Percentiles rank a stretch among this genome's conserved stretches.
phyloP scores from a whole-genome alignment of 2,888 invertebrate genomes.

The Caenorhabditis sp. region DNA sequence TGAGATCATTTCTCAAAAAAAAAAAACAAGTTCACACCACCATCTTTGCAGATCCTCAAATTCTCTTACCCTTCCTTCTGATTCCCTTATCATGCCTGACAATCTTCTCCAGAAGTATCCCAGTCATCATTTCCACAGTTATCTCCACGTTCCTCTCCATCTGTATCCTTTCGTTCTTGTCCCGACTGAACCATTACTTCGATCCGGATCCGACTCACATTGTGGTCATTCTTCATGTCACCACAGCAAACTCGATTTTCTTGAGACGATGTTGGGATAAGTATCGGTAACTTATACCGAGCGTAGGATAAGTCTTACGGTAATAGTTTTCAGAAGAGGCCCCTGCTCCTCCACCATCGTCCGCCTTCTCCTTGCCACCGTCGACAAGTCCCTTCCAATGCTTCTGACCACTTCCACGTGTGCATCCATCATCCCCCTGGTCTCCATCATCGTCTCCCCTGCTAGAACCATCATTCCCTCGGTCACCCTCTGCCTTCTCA shows the following conservation, averaged over 20 bases:
- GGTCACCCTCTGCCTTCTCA: conserved; percentile 33
- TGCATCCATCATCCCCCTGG: conserved; percentile 52
- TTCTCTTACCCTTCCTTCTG: conserved; percentile 50
- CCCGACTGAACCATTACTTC: conserved; percentile 44
- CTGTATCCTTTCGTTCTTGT: conserved; percentile 45
- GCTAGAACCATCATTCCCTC: conserved; percentile 43
- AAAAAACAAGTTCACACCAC: neutral
- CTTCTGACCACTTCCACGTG: conserved; percentile 49
- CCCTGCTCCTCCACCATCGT: conserved; percentile 61
- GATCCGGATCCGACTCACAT: conserved; percentile 38
- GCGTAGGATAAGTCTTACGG: no score
- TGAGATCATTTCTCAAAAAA: neutral
- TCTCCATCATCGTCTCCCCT: conserved; percentile 48
- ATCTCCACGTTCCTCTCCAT: conserved; percentile 50
- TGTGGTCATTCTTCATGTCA: conserved; percentile 47
- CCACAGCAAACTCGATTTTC: conserved; percentile 55
- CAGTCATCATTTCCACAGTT: conserved; percentile 52
- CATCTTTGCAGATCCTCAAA: conserved; percentile 42
- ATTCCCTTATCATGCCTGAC: conserved; percentile 46
- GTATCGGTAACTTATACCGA: conserved; percentile 29
- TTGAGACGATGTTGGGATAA: conserved; percentile 61
- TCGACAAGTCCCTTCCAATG: conserved; percentile 64
- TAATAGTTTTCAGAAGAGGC: conserved; percentile 45
- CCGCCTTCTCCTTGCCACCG: conserved; percentile 55
- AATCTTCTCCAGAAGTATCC: conserved; percentile 61